Evolutionary conservation across 2,888 invertebrate species (phyloP).

Genomic region (Caenorhabditis drosophilae): DNA sequence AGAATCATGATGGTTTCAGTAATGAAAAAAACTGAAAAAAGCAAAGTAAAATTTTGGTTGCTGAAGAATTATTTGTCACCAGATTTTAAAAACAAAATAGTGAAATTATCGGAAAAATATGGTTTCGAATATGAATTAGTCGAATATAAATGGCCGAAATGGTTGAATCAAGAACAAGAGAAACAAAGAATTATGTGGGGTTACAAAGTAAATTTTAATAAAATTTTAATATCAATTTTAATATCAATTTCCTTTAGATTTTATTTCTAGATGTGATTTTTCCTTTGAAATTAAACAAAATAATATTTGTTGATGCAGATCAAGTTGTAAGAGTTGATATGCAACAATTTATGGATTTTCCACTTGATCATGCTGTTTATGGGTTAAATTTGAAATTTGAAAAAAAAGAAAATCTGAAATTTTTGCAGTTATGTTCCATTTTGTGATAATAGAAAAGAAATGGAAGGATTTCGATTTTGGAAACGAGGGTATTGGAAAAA

Average conservation of each 20-base stretch:
- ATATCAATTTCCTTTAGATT: conserved; percentile 75
- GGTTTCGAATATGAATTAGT: conserved; percentile 95
- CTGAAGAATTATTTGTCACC: conserved; percentile 98
- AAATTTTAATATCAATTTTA: neutral
- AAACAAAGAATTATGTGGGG: conserved; percentile 99
- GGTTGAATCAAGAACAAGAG: conserved; percentile 98
- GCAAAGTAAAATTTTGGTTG: conserved; percentile 97
- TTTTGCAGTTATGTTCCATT: conserved; percentile 88
- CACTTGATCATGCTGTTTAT: conserved; percentile 74
- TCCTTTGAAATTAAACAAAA: conserved; percentile 94
- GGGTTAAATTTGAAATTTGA: conserved; percentile 32
- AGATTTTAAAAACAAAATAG: conserved; percentile 90
- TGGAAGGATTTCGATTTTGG: conserved; percentile 99
- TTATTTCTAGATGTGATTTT: conserved; percentile 97
- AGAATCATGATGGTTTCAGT: conserved; percentile 94
- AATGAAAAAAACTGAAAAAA: conserved; percentile 83
- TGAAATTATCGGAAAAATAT: conserved; percentile 92
- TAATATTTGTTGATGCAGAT: conserved; percentile 99
- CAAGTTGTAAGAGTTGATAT: conserved; percentile 74
- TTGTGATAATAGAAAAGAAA: conserved; percentile 93
- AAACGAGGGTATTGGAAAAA: conserved; percentile 98
- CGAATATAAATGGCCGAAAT: conserved; percentile 98
- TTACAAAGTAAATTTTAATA: conserved; percentile 54
- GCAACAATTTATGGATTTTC: conserved; percentile 73
- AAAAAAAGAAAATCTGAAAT: neutral